Evolutionary conservation across 2,797 vertebrate genomes (phyloP), one percentile per base, ranked within the genome.

Genomic region (Sebastes elongatus): DNA sequence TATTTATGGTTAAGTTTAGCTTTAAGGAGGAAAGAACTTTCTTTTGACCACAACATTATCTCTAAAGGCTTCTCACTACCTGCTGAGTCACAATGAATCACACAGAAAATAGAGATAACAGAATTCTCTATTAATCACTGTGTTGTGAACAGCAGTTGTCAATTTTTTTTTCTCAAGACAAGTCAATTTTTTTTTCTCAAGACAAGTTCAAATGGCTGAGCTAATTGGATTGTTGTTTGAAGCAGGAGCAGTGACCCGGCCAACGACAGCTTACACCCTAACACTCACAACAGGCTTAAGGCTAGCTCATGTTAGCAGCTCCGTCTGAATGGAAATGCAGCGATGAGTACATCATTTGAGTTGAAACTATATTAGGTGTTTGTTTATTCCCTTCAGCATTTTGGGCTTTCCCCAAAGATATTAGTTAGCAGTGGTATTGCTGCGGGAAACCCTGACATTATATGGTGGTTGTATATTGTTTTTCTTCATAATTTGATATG

Each of bases 21-120:
- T 62, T 65, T n/a, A 60, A 68, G 56, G 53, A 73, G 65, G 14
- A 75, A 81, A 66, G 2, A 61, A 71, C 38, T 90, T 87, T 79
- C 81, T 66, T 66, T 80, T 11, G 80, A 63, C 74, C 22, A 14
- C 68, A 70, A 27, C 10, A 74, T 46, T 2, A 53, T 22, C 61
- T 56, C 22, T 4, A 5, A 2, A 11, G 25, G 35, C 65, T 46
- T 89, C 35, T 82, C 71, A 67, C 82, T 62, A 52, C 74, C 68
- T 79, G 85, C 74, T 85, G 86, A 90, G 81, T 92, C 88, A 91
- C 23, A 66, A 74, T 67, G 82, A 87, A 89, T 86, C 86, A 83
- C 85, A 81, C 56, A 70, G 22, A 81, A 75, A 62, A 6, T 1
- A 63, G 5, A 76, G 33, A 74, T 25, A 11, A 52, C n/a, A 14